phyloP scores from a whole-genome alignment of 2,113 vertebrate genomes.

The Campylomormyrus numenius region DNA sequence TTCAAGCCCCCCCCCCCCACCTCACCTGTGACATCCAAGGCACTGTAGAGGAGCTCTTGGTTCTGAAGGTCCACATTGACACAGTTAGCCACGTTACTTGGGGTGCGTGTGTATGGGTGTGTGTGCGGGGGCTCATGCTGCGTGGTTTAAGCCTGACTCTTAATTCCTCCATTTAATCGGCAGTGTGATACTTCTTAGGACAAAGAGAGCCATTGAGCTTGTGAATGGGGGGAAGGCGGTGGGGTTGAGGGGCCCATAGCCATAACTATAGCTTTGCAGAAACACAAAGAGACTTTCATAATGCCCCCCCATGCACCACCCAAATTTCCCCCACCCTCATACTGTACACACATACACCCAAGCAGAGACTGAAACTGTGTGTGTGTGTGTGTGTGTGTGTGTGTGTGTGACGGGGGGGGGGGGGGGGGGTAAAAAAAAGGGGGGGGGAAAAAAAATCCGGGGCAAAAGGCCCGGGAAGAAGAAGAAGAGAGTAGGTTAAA shows the following conservation, averaged over 20 bases:
- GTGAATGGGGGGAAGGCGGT: neutral
- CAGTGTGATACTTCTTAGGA: constrained; percentile 64
- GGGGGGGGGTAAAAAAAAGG: too few relatives aligned
- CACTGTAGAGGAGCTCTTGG: neutral
- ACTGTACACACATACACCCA: neutral
- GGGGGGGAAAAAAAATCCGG: too few relatives aligned
- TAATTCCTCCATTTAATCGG: constrained; percentile 68
- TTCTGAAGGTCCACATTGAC: neutral
- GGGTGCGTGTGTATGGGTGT: neutral
- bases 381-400: too few relatives aligned
- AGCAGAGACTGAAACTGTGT: constrained; percentile 18
- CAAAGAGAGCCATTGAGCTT: constrained; percentile 63
- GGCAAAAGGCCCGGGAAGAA: too few relatives aligned
- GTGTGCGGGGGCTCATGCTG: constrained; percentile 35
- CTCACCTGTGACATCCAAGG: neutral
- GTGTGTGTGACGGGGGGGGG: neutral
- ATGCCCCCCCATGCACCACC: constrained; percentile 4
- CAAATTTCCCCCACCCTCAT: neutral
- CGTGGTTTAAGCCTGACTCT: constrained; percentile 53
- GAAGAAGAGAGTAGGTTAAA: too few relatives aligned
- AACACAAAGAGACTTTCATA: constrained; percentile 59
- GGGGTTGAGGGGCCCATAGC: constrained; percentile 33
- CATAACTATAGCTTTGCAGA: constrained; percentile 52
- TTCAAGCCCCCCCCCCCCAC: neutral
- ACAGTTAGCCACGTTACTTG: neutral